Conservation (phyloP, 2,113 vertebrate species). For the Cephalopholis sonnerati region DNA sequence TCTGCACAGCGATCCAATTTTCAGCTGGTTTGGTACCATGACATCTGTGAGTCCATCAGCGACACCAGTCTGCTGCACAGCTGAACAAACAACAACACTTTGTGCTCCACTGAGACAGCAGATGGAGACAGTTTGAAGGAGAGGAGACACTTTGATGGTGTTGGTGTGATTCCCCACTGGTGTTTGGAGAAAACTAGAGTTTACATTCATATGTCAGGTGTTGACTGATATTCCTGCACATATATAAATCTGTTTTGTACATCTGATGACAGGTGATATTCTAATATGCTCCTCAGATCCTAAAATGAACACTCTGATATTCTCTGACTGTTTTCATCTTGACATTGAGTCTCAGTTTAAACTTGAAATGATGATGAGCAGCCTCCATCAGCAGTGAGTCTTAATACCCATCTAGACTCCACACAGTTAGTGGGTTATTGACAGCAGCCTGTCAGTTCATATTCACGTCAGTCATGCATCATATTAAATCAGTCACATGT, state of each 20-base stretch:
- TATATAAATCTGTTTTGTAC: not conserved
- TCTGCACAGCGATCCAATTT: conserved; percentile 24
- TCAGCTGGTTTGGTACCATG: conserved; percentile 47
- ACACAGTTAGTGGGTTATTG: not conserved
- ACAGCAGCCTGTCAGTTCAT: not conserved
- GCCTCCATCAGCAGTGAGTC: no score
- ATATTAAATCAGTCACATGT: no score
- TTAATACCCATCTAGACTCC: not conserved
- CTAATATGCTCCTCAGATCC: not conserved
- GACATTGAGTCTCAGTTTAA: not conserved
- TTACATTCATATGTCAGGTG: not conserved
- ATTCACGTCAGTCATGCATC: not conserved
- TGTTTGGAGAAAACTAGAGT: not conserved
- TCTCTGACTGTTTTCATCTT: not conserved
- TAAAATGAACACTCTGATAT: conserved; percentile 3
- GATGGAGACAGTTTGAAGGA: conserved; percentile 27
- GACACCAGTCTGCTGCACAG: conserved; percentile 2
- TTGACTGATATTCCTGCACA: not conserved
- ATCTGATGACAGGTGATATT: conserved; percentile 15
- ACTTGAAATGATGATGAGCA: not conserved
- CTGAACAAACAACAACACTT: conserved; percentile 41
- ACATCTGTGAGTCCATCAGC: conserved; percentile 36
- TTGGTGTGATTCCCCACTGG: no score
- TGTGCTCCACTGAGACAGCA: conserved; percentile 43
- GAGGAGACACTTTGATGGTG: conserved; percentile 14